Percentiles rank a stretch among this genome's conserved stretches.
Conservation (phyloP, 2,888 invertebrate genomes). For the Amiota minor region DNA sequence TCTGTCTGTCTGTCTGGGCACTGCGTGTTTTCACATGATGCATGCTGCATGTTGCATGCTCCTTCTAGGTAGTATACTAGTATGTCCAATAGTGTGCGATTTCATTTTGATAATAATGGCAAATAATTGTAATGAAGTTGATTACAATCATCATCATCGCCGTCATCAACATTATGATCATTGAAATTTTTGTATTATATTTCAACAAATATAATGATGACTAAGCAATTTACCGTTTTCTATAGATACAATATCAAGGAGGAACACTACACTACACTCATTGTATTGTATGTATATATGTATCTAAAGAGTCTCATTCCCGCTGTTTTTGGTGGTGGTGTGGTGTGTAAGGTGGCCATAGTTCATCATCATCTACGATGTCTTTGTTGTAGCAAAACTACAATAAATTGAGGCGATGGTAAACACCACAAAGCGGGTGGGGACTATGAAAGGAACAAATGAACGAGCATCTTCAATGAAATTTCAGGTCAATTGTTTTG, state of each 20-base stretch:
- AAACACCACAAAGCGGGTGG: conserved; percentile 44
- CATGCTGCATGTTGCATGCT: too few species aligned
- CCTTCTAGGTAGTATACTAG: too few species aligned
- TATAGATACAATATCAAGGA: conserved; percentile 52
- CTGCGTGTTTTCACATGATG: too few species aligned
- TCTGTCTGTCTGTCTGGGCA: too few species aligned
- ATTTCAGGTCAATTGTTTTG: conserved; percentile 67
- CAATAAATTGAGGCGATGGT: background rate
- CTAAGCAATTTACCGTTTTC: conserved; percentile 66
- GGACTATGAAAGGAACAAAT: background rate
- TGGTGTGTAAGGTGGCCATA: conserved; percentile 33
- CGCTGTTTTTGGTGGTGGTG: conserved; percentile 12
- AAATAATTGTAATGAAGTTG: conserved; percentile 68
- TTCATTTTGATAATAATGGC: conserved; percentile 67
- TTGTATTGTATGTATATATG: too few species aligned
- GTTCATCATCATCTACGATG: conserved; percentile 17
- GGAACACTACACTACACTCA: background rate
- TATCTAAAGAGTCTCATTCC: too few species aligned
- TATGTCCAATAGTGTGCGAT: conserved; percentile 52
- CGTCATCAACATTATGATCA: conserved; percentile 17
- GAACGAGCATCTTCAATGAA: conserved; percentile 61
- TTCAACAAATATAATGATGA: conserved; percentile 44
- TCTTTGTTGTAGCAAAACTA: background rate
- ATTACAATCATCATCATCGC: conserved; percentile 59
- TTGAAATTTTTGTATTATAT: conserved; percentile 24